These are phyloP conservation scores for Plodia interpunctella DNA, from an alignment of 1,140 invertebrate species.

Conservation along the genomic window DNA sequence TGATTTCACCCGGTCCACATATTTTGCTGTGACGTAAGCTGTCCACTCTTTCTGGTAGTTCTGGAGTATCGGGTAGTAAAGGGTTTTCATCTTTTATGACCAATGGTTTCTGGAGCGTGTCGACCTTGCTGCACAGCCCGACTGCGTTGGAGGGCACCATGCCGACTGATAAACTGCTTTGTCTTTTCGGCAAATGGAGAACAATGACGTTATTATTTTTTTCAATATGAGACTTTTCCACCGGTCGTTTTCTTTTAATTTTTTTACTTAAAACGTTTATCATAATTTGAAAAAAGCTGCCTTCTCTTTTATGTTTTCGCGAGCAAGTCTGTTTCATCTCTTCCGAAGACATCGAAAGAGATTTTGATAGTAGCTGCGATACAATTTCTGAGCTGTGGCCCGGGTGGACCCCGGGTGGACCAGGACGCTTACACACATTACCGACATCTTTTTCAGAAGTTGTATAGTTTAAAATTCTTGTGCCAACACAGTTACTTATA, in stretches of 20 bases:
- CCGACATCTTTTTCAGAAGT: neutral
- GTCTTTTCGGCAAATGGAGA: constrained; percentile 27
- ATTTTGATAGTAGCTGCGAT: constrained; percentile 31
- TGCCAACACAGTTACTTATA: neutral
- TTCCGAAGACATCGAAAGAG: constrained; percentile 23
- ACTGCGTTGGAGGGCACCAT: constrained; percentile 9
- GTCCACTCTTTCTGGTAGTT: neutral
- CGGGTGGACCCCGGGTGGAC: neutral
- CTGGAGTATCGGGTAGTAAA: constrained; percentile 5
- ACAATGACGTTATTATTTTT: constrained; percentile 30
- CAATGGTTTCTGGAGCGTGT: constrained; percentile 25
- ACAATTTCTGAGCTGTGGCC: constrained; percentile 25
- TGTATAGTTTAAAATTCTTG: neutral
- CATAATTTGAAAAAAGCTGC: constrained; percentile 22
- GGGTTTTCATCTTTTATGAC: constrained; percentile 22
- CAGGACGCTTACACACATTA: neutral
- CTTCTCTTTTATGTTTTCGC: constrained; percentile 15
- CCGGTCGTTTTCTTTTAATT: constrained; percentile 22
- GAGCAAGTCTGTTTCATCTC: neutral
- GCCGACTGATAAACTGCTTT: constrained; percentile 19
- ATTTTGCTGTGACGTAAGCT: constrained; percentile 27
- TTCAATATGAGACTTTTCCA: constrained; percentile 10
- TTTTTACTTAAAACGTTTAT: constrained; percentile 27
- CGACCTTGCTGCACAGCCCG: constrained; percentile 12
- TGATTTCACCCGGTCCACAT: constrained; percentile 40